Percentiles rank a stretch among this genome's conserved stretches.
Conservation (phyloP, 1,140 invertebrate genomes). For the Musca domestica region DNA sequence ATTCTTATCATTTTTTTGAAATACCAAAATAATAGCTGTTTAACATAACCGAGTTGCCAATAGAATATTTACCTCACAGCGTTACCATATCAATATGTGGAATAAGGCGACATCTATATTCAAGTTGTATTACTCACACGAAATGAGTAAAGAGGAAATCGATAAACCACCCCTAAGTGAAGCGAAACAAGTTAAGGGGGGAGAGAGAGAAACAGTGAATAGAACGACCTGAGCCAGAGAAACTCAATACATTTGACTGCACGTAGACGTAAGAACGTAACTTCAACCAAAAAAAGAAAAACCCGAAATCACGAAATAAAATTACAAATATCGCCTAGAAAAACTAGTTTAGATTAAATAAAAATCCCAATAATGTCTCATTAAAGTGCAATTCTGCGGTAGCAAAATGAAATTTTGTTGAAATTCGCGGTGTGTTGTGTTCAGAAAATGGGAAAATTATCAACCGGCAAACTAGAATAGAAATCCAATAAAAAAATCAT, state of each 20-base stretch:
- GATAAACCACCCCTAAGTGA: slow-evolving; percentile 30
- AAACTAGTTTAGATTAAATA: slow-evolving; percentile 7
- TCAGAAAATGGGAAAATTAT: slow-evolving; percentile 18
- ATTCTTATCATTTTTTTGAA: too few relatives aligned
- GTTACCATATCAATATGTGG: background rate
- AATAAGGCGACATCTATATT: background rate
- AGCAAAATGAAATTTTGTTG: background rate
- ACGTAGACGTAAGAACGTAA: slow-evolving; percentile 28
- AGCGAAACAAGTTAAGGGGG: slow-evolving; percentile 25
- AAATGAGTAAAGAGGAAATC: slow-evolving; percentile 24
- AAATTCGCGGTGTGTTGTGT: too few relatives aligned
- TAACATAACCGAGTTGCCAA: background rate
- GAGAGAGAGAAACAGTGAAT: too few relatives aligned
- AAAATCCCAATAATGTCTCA: slow-evolving; percentile 10
- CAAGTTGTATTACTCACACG: background rate
- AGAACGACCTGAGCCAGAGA: too few relatives aligned
- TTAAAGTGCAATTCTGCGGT: background rate
- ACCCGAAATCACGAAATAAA: slow-evolving; percentile 5
- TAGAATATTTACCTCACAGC: background rate
- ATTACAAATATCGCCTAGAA: slow-evolving; percentile 9
- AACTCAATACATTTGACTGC: slow-evolving; percentile 10
- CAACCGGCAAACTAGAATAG: slow-evolving; percentile 19
- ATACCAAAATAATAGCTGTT: too few relatives aligned
- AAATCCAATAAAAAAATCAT: slow-evolving; percentile 15
- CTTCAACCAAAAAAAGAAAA: too few relatives aligned